Percentiles rank a stretch among this genome's conserved stretches.
Conservation (phyloP, 2,113 vertebrate genomes). For the Gopherus evgoodei region DNA sequence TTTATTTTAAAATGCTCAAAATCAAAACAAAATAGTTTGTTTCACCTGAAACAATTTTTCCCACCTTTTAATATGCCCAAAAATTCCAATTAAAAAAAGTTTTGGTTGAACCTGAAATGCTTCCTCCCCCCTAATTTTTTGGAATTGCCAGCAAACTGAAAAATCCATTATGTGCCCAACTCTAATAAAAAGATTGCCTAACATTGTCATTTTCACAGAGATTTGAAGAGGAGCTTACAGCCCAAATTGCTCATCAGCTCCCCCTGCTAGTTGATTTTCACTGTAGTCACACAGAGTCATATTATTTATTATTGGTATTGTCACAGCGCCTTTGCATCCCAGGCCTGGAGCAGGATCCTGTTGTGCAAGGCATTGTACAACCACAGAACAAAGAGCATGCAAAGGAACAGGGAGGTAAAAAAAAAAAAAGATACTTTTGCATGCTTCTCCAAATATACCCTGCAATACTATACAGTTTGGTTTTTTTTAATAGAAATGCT, state of each 20-base stretch:
- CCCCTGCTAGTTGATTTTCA: neutral
- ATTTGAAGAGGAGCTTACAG: neutral
- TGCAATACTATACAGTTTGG: neutral
- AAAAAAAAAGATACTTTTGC: neutral
- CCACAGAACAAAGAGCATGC: neutral
- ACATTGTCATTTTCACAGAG: neutral
- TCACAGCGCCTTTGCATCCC: neutral
- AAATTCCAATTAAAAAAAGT: neutral
- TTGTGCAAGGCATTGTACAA: neutral
- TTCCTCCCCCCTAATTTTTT: neutral
- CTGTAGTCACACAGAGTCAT: neutral
- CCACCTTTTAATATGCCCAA: neutral
- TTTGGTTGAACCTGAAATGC: neutral
- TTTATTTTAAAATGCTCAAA: neutral
- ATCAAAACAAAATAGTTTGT: neutral
- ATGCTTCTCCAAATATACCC: neutral
- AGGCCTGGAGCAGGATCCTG: neutral
- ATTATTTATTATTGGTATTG: neutral
- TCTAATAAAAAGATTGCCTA: neutral
- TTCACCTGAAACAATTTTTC: neutral
- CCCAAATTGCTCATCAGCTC: neutral
- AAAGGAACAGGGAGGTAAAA: neutral
- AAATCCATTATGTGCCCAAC: neutral
- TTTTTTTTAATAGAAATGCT: neutral
- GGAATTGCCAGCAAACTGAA: neutral